These are phyloP conservation scores for Jordanella pulchra DNA, from an alignment of 2,797 vertebrate species.

Conservation along the genomic window DNA sequence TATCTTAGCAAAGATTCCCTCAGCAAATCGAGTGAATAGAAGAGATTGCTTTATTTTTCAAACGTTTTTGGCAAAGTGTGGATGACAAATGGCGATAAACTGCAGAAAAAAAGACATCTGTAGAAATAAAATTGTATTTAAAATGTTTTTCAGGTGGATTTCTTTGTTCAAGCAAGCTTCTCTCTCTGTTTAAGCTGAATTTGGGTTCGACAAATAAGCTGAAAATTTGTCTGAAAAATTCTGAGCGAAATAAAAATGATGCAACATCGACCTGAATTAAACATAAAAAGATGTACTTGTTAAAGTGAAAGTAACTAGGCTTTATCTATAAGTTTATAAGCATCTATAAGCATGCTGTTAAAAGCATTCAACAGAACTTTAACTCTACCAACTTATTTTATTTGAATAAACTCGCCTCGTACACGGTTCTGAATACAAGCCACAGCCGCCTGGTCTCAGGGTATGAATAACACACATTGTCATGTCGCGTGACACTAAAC, in stretches of 20 bases:
- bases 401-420: slow-evolving; percentile 2
- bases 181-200: not conserved
- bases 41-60: not conserved
- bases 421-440: not conserved
- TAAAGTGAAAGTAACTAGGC: not conserved
- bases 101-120: not conserved
- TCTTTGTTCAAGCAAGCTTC: not conserved
- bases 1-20: not conserved
- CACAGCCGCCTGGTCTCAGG: not conserved
- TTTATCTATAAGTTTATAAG: not conserved
- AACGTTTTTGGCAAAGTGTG: too few species aligned
- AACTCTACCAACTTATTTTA: not conserved
- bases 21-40: not conserved
- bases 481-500: not conserved
- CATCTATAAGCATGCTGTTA: not conserved
- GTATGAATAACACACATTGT: slow-evolving; percentile 7
- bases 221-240: not conserved
- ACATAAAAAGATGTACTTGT: not conserved
- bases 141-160: not conserved
- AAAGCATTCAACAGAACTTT: not conserved
- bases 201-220: not conserved
- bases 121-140: not conserved
- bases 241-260: not conserved
- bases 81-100: not conserved
- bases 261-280: not conserved